Evolutionary conservation across 1,140 invertebrate species (phyloP), one percentile per base, ranked within the genome.

Genomic region (Hermetia illucens): DNA sequence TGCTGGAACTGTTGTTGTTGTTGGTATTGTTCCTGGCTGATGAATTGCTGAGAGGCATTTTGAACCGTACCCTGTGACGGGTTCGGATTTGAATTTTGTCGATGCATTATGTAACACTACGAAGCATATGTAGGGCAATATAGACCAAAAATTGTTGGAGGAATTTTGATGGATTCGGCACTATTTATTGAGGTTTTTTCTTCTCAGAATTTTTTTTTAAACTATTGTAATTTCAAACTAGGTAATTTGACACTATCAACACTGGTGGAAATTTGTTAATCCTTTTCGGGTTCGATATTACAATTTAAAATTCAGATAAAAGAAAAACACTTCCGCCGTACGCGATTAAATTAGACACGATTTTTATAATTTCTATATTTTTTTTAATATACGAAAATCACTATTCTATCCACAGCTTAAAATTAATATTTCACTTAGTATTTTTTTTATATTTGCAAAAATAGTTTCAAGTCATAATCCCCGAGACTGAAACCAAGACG

Each of bases 401-500:
- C 24, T 27, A 27, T 27, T 8, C 24, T 13, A 27, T 27, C 24
- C 24, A 27, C 24, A 13, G 24, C 24, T 27, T 27, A 27, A 27
- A 27, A 9, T 9, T 27, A 9, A 27, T 9, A 27, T 27, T 27
- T 27, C 13, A 9, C 24, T 27, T 27, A 27, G 13, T 9, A 27
- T 27, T 27, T n/a, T n/a, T n/a, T n/a, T n/a, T n/a, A n/a, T n/a
- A n/a, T n/a, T n/a, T n/a, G n/a, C n/a, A 29, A 38, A 21, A 6
- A 54, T 51, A 47, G 55, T 74, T 57, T 73, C 70, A 80, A 80
- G 76, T 80, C 77, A 80, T 81, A 72, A 74, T 80, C 77, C 78
- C 78, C 77, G 77, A 76, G 72, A 75, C 70, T 71, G 71, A 70
- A 75, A 77, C 75, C 75, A 79, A 82, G 79, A 82, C 80, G 80